A percentile compares a stretch with the other conserved stretches of the same genome.
Evolutionary conservation across 2,113 vertebrate species (phyloP).

Genomic region (Pterocles burchelli): DNA sequence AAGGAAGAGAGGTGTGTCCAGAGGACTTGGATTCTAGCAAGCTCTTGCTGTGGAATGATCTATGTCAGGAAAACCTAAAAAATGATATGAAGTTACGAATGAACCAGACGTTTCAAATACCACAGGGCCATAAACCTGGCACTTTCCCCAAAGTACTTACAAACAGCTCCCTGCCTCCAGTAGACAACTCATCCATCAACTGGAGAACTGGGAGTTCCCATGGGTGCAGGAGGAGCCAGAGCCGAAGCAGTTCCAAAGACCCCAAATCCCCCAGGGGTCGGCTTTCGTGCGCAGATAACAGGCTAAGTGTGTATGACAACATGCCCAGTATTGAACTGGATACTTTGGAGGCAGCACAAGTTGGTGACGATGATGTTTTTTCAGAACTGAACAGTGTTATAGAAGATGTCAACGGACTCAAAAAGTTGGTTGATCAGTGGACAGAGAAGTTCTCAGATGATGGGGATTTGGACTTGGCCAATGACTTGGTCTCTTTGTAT

Average conservation of each 20-base stretch:
- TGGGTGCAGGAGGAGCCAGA: constrained; percentile 67
- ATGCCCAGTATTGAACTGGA: constrained; percentile 65
- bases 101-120: constrained; percentile 79
- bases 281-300: constrained; percentile 43
- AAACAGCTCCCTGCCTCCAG: constrained; percentile 59
- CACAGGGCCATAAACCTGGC: constrained; percentile 85
- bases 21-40: constrained; percentile 34
- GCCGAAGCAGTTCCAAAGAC: constrained; percentile 59
- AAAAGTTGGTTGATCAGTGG: constrained; percentile 82
- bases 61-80: constrained; percentile 46
- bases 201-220: constrained; percentile 90
- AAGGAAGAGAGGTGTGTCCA: background rate
- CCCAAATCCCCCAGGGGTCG: constrained; percentile 16
- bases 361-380: constrained; percentile 79
- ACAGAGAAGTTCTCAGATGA: constrained; percentile 80
- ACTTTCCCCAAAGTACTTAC: constrained; percentile 85
- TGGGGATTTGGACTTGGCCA: constrained; percentile 73
- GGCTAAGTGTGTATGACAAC: constrained; percentile 88
- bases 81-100: constrained; percentile 53
- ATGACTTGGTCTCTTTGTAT: constrained; percentile 69
- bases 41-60: constrained; percentile 30
- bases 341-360: background rate
- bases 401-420: constrained; percentile 82
- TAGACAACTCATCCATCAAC: constrained; percentile 75
- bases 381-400: constrained; percentile 83